These are phyloP conservation scores for Microtus oregoni DNA, from an alignment of 2,113 vertebrate species.

Conservation along the genomic window DNA sequence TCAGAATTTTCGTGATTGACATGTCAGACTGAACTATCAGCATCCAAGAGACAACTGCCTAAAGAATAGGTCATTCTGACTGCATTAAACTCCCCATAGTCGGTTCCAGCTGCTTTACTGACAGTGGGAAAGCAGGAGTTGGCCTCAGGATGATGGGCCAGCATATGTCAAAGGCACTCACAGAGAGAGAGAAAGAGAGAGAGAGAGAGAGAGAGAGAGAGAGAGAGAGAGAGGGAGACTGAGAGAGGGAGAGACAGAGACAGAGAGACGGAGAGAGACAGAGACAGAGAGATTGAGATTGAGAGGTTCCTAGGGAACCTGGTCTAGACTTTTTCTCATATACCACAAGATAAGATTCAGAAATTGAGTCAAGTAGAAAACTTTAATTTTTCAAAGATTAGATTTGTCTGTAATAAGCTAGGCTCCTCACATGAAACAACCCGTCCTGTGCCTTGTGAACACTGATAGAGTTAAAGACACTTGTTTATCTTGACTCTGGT, in stretches of 20 bases:
- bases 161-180: background rate
- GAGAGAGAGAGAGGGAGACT: too few relatives aligned
- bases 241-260: too few relatives aligned
- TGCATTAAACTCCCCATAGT: background rate
- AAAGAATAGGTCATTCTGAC: constrained; percentile 10
- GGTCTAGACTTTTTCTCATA: background rate
- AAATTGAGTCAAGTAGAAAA: background rate
- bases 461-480: background rate
- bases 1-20: background rate
- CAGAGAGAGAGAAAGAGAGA: too few relatives aligned
- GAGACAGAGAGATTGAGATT: too few relatives aligned
- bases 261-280: too few relatives aligned
- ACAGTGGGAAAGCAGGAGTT: background rate
- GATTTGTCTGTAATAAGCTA: background rate
- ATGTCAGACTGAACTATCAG: background rate
- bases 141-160: background rate
- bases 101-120: background rate
- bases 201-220: too few relatives aligned
- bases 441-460: background rate
- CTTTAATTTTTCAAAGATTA: background rate
- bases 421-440: background rate
- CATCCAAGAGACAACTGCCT: constrained; percentile 28
- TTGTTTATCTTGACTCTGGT: background rate
- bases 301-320: background rate
- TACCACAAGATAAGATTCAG: background rate